Conservation (phyloP, 2,888 invertebrate species). For the Patella caerulea region DNA sequence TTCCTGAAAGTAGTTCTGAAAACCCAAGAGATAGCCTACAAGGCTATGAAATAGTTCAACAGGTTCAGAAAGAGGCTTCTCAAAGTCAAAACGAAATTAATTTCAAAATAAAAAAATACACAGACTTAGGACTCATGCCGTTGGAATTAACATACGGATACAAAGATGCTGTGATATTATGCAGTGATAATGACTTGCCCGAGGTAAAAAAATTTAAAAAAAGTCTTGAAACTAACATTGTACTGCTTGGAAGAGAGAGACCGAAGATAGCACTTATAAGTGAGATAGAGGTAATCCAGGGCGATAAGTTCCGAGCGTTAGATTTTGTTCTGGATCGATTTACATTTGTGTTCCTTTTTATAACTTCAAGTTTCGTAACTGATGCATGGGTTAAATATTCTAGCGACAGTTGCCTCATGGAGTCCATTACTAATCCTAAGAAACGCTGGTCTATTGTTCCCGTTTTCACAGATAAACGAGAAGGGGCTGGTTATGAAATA, state of each 20-base stretch:
- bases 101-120: constrained; percentile 26
- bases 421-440: constrained; percentile 50
- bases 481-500: constrained; percentile 39
- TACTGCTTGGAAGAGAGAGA: constrained; percentile 18
- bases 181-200: constrained; percentile 45
- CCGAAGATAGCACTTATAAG: constrained; percentile 47
- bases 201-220: constrained; percentile 41
- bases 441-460: constrained; percentile 62
- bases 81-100: neutral
- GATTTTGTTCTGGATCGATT: constrained; percentile 46
- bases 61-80: no score
- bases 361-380: constrained; percentile 49
- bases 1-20: no score
- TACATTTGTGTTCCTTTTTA: constrained; percentile 57
- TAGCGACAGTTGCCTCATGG: constrained; percentile 57
- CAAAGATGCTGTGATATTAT: constrained; percentile 55
- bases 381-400: constrained; percentile 55
- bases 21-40: no score
- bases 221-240: constrained; percentile 42
- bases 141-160: constrained; percentile 41
- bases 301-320: constrained; percentile 37
- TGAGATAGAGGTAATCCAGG: constrained; percentile 34
- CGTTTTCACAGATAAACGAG: constrained; percentile 49
- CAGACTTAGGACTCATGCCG: constrained; percentile 36
- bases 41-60: no score